phyloP scores from a whole-genome alignment of 2,113 vertebrate genomes.

The Dunckerocampus dactyliophorus region DNA sequence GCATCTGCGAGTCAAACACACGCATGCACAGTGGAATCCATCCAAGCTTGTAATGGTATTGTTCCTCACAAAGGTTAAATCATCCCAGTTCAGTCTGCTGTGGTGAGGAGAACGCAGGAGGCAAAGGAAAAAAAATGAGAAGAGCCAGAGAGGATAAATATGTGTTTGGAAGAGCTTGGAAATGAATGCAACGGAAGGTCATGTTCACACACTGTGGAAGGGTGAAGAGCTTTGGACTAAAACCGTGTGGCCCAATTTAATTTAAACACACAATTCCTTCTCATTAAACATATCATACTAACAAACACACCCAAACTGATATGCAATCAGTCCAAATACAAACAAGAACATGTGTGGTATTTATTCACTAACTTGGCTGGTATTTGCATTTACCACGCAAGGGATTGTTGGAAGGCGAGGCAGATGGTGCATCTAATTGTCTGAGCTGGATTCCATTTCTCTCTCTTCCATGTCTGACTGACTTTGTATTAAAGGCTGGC shows the following conservation, averaged over 20 bases:
- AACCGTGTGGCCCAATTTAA: slow-evolving; percentile 56
- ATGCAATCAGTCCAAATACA: slow-evolving; percentile 37
- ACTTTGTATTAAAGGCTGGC: slow-evolving; percentile 40
- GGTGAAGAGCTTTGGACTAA: not conserved
- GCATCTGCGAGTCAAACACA: slow-evolving; percentile 13
- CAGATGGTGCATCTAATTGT: slow-evolving; percentile 65
- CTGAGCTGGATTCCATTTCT: slow-evolving; percentile 45
- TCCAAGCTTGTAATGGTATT: slow-evolving; percentile 64
- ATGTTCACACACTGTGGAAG: not conserved
- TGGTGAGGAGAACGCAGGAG: slow-evolving; percentile 6
- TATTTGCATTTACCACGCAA: slow-evolving; percentile 48
- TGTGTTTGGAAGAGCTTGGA: not conserved
- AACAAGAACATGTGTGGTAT: slow-evolving; percentile 43
- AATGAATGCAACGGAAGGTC: not conserved
- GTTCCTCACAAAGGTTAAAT: slow-evolving; percentile 63
- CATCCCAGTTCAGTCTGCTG: slow-evolving; percentile 45
- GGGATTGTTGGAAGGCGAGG: slow-evolving; percentile 37
- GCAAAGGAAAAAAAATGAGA: slow-evolving; percentile 14
- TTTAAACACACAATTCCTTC: slow-evolving; percentile 54
- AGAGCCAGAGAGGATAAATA: not conserved
- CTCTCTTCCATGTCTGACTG: slow-evolving; percentile 37
- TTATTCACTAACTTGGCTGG: slow-evolving; percentile 56
- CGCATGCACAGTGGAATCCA: slow-evolving; percentile 37
- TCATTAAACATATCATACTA: slow-evolving; percentile 41
- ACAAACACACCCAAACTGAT: slow-evolving; percentile 37